phyloP scores from a whole-genome alignment of 2,797 vertebrate genomes.

The Chlorospingus flavigularis region DNA sequence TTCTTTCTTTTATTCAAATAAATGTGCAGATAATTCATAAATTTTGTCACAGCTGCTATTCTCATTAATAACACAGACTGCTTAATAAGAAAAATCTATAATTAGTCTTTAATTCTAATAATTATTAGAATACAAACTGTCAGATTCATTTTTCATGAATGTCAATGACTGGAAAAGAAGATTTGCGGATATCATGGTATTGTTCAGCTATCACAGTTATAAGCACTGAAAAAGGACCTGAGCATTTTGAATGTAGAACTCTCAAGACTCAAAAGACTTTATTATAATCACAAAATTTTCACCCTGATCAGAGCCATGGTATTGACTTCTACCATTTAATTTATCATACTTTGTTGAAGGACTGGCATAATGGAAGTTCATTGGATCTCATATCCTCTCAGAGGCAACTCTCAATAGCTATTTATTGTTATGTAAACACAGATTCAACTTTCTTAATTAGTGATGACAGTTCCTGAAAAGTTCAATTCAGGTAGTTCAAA shows the following conservation, averaged over 20 bases:
- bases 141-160: background rate
- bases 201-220: background rate
- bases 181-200: background rate
- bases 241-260: background rate
- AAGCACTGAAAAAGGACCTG: background rate
- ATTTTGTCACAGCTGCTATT: background rate
- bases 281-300: background rate
- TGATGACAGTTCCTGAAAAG: background rate
- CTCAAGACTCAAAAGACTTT: background rate
- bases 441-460: background rate
- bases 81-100: constrained; percentile 34
- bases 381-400: background rate
- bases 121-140: constrained; percentile 35
- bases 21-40: background rate
- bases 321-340: constrained; percentile 8
- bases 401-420: background rate
- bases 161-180: background rate
- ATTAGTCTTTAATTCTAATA: constrained; percentile 13
- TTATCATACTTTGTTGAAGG: background rate
- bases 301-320: background rate
- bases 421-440: constrained; percentile 18
- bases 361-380: background rate
- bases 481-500: background rate
- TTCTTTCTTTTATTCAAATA: background rate
- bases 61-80: constrained; percentile 6